Percentiles rank a stretch among this genome's conserved stretches.
Evolutionary conservation across 1,140 invertebrate genomes (phyloP).

Genomic region (Zaprionus taronus): DNA sequence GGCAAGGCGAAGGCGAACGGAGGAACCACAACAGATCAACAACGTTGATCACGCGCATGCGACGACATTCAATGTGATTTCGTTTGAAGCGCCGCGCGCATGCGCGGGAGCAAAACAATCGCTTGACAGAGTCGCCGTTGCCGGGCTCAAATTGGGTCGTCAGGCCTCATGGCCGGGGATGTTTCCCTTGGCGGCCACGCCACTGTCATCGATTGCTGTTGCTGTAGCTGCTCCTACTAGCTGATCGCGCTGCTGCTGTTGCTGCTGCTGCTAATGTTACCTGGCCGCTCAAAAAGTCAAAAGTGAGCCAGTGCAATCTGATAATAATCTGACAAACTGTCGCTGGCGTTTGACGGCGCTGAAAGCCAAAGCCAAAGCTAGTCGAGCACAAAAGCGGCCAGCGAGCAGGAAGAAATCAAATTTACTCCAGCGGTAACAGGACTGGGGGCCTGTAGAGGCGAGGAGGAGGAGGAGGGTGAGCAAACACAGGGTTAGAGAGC

Average conservation of each 20-base stretch:
- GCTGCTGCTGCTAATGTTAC: conserved; percentile 49
- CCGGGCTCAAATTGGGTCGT: conserved; percentile 57
- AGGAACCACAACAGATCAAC: conserved; percentile 67
- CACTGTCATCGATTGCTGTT: conserved; percentile 41
- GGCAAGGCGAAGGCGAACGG: background rate
- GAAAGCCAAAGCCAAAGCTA: conserved; percentile 56
- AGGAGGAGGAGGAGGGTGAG: conserved; percentile 17
- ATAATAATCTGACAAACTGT: conserved; percentile 84
- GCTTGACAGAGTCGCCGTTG: conserved; percentile 58
- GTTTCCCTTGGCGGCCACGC: conserved; percentile 64
- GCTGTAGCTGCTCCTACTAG: conserved; percentile 50
- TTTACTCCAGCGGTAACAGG: conserved; percentile 64
- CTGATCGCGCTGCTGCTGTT: conserved; percentile 17
- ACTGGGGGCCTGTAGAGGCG: background rate
- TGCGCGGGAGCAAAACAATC: conserved; percentile 83
- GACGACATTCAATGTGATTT: conserved; percentile 83
- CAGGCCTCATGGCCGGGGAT: conserved; percentile 27
- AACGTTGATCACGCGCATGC: conserved; percentile 82
- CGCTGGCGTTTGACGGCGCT: conserved; percentile 78
- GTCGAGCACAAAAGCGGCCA: conserved; percentile 64
- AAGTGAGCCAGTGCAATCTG: conserved; percentile 83
- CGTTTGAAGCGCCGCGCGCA: conserved; percentile 79
- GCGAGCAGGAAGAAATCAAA: conserved; percentile 79
- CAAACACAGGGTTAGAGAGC: conserved; percentile 51
- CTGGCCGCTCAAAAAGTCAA: conserved; percentile 73